A percentile compares a stretch with the other conserved stretches of the same genome.
These are phyloP conservation scores for Pardosa pseudoannulata DNA, from an alignment of 2,888 invertebrate species.

Conservation along the genomic window DNA sequence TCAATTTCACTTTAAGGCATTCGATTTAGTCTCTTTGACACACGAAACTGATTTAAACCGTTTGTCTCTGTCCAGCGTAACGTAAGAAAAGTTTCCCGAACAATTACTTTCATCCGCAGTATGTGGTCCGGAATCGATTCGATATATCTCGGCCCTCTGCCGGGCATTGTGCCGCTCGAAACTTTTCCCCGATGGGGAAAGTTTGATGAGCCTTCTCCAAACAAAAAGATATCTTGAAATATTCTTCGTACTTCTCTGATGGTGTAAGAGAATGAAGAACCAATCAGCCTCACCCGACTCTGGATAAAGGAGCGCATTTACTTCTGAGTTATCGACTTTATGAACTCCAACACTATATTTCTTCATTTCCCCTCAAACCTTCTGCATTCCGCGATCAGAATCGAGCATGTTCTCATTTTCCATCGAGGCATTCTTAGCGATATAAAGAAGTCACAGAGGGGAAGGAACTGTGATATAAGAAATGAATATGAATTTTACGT, in stretches of 20 bases:
- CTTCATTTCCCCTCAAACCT: background rate
- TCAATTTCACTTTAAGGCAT: no score
- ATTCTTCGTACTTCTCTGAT: background rate
- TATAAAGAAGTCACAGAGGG: no score
- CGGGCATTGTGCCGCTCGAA: background rate
- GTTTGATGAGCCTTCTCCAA: constrained; percentile 1
- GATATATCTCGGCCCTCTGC: background rate
- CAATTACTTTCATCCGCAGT: background rate
- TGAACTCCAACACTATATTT: background rate
- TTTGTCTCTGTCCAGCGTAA: background rate
- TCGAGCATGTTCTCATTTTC: background rate
- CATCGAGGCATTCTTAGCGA: background rate
- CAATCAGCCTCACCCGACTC: background rate
- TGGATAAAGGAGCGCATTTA: background rate
- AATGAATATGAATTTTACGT: no score
- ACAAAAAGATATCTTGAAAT: constrained; percentile 12
- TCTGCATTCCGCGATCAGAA: background rate
- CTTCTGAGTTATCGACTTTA: background rate
- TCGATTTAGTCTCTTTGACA: no score
- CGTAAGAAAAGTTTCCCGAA: background rate
- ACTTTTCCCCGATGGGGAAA: background rate
- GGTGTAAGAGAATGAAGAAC: background rate
- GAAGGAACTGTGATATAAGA: no score
- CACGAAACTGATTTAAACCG: background rate
- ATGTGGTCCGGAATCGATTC: background rate